A percentile compares a stretch with the other conserved stretches of the same genome.
Evolutionary conservation across 2,797 vertebrate species (phyloP).

Genomic region (Danio kyathit): DNA sequence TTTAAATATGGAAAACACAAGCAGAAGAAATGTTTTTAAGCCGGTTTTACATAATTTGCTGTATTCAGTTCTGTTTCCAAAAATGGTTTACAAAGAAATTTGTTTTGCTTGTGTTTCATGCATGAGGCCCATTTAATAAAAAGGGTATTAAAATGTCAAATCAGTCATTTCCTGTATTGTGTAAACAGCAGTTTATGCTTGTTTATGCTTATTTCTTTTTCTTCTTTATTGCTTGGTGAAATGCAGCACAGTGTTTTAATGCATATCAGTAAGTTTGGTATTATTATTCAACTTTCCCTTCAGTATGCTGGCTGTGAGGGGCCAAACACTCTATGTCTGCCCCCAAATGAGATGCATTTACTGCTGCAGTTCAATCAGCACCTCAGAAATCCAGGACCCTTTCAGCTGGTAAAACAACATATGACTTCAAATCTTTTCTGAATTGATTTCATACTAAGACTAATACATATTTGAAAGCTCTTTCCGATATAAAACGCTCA

Average conservation of each 20-base stretch:
- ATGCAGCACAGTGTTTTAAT: neutral
- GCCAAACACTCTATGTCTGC: conserved; percentile 76
- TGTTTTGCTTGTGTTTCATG: neutral
- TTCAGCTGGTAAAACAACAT: conserved; percentile 83
- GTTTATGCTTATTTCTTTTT: neutral
- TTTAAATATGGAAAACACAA: no score
- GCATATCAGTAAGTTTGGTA: neutral
- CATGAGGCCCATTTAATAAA: neutral
- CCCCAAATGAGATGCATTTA: conserved; percentile 81
- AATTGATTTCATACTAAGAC: neutral
- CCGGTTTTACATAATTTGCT: neutral
- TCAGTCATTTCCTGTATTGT: neutral
- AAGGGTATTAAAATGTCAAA: neutral
- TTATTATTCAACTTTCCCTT: conserved; percentile 31
- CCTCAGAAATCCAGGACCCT: conserved; percentile 81
- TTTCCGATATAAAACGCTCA: neutral
- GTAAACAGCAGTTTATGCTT: neutral
- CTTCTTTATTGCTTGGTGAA: neutral
- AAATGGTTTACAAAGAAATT: neutral
- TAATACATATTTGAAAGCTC: neutral
- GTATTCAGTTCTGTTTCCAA: neutral
- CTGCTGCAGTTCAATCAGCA: conserved; percentile 84
- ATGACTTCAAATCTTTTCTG: neutral
- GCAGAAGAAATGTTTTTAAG: no score
- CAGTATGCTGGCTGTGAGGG: conserved; percentile 79